A percentile compares a stretch with the other conserved stretches of the same genome.
Conservation (phyloP, 2,113 vertebrate species). For the Aphelocoma coerulescens region DNA sequence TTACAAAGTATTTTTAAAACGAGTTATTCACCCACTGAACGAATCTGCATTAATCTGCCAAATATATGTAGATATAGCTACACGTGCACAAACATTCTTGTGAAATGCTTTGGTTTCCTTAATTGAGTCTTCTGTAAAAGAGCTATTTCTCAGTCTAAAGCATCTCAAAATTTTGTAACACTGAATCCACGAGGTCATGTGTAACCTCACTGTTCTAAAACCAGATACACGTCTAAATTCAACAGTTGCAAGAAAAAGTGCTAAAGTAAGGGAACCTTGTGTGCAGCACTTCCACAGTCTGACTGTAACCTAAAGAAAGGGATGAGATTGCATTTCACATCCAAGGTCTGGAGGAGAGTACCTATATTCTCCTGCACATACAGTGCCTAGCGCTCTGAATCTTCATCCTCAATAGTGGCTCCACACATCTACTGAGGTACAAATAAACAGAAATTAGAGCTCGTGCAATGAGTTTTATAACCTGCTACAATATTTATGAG, state of each 20-base stretch:
- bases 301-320: background rate
- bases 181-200: background rate
- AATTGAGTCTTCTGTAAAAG: background rate
- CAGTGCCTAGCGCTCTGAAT: background rate
- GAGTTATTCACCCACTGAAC: constrained; percentile 12
- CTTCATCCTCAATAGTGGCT: background rate
- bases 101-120: background rate
- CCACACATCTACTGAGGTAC: background rate
- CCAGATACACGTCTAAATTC: background rate
- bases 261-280: background rate
- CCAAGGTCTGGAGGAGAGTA: background rate
- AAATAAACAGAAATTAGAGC: background rate
- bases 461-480: background rate
- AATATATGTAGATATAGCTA: background rate
- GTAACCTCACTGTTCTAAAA: background rate
- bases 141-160: background rate
- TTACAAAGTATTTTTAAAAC: constrained; percentile 5
- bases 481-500: background rate
- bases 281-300: background rate
- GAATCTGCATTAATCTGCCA: constrained; percentile 13
- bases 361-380: background rate
- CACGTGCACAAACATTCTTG: background rate
- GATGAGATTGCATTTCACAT: background rate
- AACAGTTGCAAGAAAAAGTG: background rate
- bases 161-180: background rate